phyloP scores from a whole-genome alignment of 1,140 invertebrate genomes.

The Linepithema humile region DNA sequence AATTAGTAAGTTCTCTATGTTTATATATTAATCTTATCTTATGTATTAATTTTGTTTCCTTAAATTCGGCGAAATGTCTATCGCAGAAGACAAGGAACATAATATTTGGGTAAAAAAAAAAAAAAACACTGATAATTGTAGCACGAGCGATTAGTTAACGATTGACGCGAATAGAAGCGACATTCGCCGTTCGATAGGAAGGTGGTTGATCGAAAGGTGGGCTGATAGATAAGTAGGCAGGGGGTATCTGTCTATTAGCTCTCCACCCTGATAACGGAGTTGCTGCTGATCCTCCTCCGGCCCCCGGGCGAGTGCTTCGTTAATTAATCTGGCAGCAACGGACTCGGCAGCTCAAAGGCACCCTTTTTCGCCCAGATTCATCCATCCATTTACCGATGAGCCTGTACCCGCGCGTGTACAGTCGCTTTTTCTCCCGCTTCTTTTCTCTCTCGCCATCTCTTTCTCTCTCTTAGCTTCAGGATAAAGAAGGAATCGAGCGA shows the following conservation, averaged over 20 bases:
- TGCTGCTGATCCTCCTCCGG: constrained; percentile 77
- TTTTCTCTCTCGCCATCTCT: not conserved
- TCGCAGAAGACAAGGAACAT: too few relatives aligned
- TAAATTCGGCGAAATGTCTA: too few relatives aligned
- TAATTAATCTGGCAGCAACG: constrained; percentile 82
- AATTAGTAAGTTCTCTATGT: too few relatives aligned
- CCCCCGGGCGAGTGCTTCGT: constrained; percentile 80
- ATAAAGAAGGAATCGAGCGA: constrained; percentile 5
- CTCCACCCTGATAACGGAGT: constrained; percentile 73
- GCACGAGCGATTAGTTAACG: constrained; percentile 56
- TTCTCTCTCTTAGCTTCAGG: not conserved
- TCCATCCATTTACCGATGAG: constrained; percentile 77
- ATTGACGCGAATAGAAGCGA: constrained; percentile 36
- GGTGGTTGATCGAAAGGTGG: constrained; percentile 54
- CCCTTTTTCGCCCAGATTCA: constrained; percentile 78
- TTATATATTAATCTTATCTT: too few relatives aligned
- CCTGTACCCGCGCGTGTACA: constrained; percentile 36
- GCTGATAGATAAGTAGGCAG: constrained; percentile 67
- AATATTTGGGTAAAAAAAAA: not conserved
- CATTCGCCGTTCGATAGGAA: constrained; percentile 22
- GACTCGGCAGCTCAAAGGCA: constrained; percentile 79
- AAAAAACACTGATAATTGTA: constrained; percentile 15
- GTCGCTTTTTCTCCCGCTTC: constrained; percentile 9
- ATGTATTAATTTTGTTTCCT: too few relatives aligned
- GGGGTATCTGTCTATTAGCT: constrained; percentile 73